phyloP scores from a whole-genome alignment of 2,797 vertebrate species.

The Bradypus variegatus region DNA sequence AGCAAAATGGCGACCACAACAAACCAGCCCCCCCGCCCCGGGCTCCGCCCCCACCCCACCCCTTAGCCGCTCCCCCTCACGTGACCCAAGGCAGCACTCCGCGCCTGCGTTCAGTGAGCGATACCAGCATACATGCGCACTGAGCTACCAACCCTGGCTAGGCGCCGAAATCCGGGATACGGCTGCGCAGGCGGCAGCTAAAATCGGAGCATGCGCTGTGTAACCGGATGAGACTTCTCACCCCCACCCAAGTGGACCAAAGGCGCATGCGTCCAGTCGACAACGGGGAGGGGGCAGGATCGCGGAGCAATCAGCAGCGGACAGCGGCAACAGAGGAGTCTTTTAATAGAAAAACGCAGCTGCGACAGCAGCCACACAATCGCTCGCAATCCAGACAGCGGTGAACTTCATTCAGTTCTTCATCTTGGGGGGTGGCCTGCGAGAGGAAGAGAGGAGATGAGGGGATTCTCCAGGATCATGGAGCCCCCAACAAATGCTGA shows the following conservation, averaged over 20 bases:
- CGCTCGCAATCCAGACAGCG: not conserved
- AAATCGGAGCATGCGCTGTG: not conserved
- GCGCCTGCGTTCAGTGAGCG: not conserved
- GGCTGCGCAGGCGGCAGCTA: not conserved
- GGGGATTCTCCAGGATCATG: not conserved
- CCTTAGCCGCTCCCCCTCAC: not conserved
- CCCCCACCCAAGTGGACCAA: not conserved
- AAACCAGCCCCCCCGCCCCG: constrained; percentile 74
- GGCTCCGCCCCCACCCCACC: constrained; percentile 24
- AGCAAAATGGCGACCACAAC: constrained; percentile 85
- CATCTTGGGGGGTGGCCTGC: constrained; percentile 83
- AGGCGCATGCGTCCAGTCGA: not conserved
- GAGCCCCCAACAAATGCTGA: not conserved
- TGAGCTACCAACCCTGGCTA: not conserved
- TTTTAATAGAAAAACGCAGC: constrained; percentile 69
- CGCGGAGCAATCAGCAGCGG: not conserved
- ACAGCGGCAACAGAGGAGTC: constrained; percentile 6
- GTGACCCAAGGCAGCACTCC: constrained; percentile 8
- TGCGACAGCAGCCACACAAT: constrained; percentile 52
- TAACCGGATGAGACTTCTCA: not conserved
- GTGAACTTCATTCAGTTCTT: constrained; percentile 77
- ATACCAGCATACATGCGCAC: not conserved
- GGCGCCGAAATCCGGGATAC: not conserved
- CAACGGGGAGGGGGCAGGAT: not conserved
- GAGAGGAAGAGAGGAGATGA: not conserved